These are phyloP conservation scores for Fulica atra DNA, from an alignment of 2,113 vertebrate genomes.

Conservation along the genomic window DNA sequence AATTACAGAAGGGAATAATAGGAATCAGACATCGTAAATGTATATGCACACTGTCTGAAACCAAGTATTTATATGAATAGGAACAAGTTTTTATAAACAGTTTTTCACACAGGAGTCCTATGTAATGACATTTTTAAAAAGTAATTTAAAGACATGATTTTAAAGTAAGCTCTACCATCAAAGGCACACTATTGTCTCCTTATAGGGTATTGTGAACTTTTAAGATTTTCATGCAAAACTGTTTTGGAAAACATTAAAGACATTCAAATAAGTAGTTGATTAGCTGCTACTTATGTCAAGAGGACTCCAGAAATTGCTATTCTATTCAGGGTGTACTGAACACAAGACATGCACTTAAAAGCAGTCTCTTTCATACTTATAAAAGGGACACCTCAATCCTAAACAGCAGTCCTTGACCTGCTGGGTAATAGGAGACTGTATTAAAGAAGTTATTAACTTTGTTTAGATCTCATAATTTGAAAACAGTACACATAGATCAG, in stretches of 20 bases:
- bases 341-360: not conserved
- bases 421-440: not conserved
- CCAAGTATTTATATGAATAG: not conserved
- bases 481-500: not conserved
- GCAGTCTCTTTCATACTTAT: not conserved
- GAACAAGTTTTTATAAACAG: not conserved
- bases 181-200: not conserved
- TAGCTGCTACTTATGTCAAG: not conserved
- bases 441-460: not conserved
- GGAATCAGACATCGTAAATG: not conserved
- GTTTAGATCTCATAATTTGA: not conserved
- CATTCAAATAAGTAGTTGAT: not conserved
- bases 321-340: not conserved
- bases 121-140: not conserved
- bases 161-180: not conserved
- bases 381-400: not conserved
- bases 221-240: not conserved
- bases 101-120: not conserved
- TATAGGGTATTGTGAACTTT: not conserved
- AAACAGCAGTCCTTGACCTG: not conserved
- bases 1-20: not conserved
- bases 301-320: not conserved
- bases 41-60: not conserved
- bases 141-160: too few species aligned
- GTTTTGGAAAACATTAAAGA: not conserved